These are phyloP conservation scores for Ifrita kowaldi DNA, from an alignment of 2,113 vertebrate genomes.

Conservation along the genomic window DNA sequence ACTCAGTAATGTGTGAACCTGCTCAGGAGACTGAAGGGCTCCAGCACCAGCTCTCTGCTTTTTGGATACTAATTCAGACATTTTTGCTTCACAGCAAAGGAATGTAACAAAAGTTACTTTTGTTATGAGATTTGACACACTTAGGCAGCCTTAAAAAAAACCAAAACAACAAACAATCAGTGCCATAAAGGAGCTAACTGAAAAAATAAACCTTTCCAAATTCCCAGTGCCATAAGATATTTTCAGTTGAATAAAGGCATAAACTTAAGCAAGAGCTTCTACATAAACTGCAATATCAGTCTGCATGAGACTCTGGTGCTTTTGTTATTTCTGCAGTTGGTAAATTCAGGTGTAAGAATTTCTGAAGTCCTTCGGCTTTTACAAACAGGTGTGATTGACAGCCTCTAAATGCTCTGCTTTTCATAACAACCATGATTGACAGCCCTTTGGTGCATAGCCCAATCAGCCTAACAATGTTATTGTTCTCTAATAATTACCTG, in stretches of 20 bases:
- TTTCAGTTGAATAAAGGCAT: constrained; percentile 14
- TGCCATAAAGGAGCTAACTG: background rate
- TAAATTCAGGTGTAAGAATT: background rate
- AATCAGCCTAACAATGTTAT: constrained; percentile 17
- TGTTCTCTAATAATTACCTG: constrained; percentile 45
- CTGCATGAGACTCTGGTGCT: background rate
- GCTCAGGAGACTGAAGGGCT: background rate
- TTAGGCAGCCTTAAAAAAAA: background rate
- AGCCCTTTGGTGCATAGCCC: background rate
- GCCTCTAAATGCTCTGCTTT: constrained; percentile 8
- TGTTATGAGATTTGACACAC: background rate
- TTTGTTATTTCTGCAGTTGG: constrained; percentile 28
- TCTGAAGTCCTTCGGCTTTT: background rate
- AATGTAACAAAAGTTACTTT: background rate
- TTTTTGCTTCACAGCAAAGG: background rate
- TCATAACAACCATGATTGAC: constrained; percentile 27
- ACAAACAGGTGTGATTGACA: constrained; percentile 44
- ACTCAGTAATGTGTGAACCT: background rate
- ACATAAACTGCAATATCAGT: background rate
- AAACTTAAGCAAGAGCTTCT: background rate
- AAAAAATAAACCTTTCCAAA: background rate
- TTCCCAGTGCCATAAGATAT: background rate
- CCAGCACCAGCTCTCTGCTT: background rate
- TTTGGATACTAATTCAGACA: background rate
- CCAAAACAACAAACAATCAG: background rate